A percentile compares a stretch with the other conserved stretches of the same genome.
phyloP scores from a whole-genome alignment of 2,888 invertebrate species.

The Exephanes ischioxanthus region DNA sequence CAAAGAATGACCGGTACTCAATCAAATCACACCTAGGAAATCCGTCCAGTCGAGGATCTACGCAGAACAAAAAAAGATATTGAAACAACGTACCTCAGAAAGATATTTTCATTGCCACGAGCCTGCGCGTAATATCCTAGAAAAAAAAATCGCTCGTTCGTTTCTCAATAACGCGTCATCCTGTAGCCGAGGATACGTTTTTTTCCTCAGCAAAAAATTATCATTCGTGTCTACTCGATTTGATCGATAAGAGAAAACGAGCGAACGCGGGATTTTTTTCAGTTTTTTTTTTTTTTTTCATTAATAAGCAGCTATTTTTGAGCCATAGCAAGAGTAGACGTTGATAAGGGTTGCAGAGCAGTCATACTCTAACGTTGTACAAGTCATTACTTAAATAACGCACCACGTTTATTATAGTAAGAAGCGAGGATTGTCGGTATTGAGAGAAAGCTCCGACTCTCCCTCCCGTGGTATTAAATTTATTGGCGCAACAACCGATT shows the following conservation, averaged over 20 bases:
- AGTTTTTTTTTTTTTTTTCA: slow-evolving; percentile 31
- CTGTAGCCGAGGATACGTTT: background rate
- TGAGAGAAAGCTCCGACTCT: slow-evolving; percentile 17
- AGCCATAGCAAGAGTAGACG: slow-evolving; percentile 66
- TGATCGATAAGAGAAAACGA: slow-evolving; percentile 7
- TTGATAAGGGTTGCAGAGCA: slow-evolving; percentile 57
- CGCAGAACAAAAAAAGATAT: slow-evolving; percentile 40
- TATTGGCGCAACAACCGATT: slow-evolving; percentile 20
- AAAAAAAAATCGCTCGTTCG: slow-evolving; percentile 21
- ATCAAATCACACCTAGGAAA: slow-evolving; percentile 78
- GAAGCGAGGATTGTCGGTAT: slow-evolving; percentile 45
- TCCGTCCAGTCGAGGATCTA: slow-evolving; percentile 68
- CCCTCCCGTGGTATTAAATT: slow-evolving; percentile 1
- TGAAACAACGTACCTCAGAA: slow-evolving; percentile 66
- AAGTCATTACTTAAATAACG: slow-evolving; percentile 70
- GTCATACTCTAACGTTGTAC: slow-evolving; percentile 66
- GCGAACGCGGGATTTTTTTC: slow-evolving; percentile 36
- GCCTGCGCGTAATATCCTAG: slow-evolving; percentile 48
- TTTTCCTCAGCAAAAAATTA: background rate
- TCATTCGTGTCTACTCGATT: background rate
- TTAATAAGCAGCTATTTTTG: slow-evolving; percentile 65
- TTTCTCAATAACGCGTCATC: slow-evolving; percentile 14
- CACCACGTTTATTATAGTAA: slow-evolving; percentile 62
- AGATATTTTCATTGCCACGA: slow-evolving; percentile 68
- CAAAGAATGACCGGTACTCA: slow-evolving; percentile 86